phyloP scores from a whole-genome alignment of 2,888 invertebrate species.

The Eumacrocentrus americanus region DNA sequence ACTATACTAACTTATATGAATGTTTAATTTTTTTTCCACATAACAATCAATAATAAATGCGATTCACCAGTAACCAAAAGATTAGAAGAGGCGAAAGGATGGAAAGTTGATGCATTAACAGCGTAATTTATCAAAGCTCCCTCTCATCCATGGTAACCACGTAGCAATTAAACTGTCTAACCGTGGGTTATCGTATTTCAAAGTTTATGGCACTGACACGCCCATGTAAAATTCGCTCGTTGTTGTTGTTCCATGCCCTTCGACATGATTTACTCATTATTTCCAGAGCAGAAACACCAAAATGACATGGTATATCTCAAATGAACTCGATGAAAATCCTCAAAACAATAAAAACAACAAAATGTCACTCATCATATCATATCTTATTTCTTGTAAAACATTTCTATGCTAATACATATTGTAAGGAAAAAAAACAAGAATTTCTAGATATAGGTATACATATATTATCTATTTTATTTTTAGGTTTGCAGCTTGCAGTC shows the following conservation, averaged over 20 bases:
- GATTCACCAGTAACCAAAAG: neutral
- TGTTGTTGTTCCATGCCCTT: constrained; percentile 10
- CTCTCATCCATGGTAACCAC: constrained; percentile 56
- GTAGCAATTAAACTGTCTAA: constrained; percentile 59
- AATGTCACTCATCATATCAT: too few species aligned
- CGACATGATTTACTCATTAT: constrained; percentile 36
- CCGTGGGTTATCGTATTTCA: constrained; percentile 58
- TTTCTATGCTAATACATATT: too few species aligned
- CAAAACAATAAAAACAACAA: neutral
- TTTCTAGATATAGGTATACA: neutral
- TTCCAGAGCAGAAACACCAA: constrained; percentile 28
- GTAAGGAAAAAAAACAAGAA: neutral
- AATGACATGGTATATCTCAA: constrained; percentile 21
- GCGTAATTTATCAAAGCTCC: constrained; percentile 58
- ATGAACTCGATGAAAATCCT: neutral
- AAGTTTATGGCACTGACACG: constrained; percentile 57
- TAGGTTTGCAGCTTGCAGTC: neutral
- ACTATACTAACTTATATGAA: too few species aligned
- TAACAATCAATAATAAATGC: too few species aligned
- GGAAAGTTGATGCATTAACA: constrained; percentile 50
- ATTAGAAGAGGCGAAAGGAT: constrained; percentile 13
- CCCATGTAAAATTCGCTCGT: constrained; percentile 55
- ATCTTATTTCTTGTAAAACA: too few species aligned
- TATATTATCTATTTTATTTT: neutral
- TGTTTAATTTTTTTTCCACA: too few species aligned